These are phyloP conservation scores for Archips crataeganus DNA, from an alignment of 2,888 invertebrate genomes.

Conservation along the genomic window DNA sequence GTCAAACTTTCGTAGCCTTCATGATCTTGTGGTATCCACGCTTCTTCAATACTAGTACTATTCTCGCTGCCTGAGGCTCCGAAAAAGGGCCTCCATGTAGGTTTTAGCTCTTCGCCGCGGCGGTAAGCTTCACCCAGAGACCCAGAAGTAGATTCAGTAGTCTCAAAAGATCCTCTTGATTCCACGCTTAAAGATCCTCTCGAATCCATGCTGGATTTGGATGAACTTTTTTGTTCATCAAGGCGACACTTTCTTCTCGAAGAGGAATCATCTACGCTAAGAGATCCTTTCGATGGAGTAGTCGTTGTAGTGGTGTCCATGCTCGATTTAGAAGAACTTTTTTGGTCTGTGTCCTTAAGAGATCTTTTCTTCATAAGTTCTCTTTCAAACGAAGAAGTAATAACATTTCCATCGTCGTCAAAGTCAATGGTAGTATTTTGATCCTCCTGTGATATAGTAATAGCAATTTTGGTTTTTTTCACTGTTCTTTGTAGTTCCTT, in stretches of 20 bases:
- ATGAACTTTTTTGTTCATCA: conserved; percentile 84
- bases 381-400: conserved; percentile 77
- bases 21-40: conserved; percentile 91
- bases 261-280: conserved; percentile 82
- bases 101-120: conserved; percentile 90
- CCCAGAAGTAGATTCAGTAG: conserved; percentile 91
- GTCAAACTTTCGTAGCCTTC: conserved; percentile 87
- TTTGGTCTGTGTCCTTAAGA: conserved; percentile 78
- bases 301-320: conserved; percentile 82
- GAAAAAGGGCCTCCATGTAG: conserved; percentile 93
- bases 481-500: conserved; percentile 81
- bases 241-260: conserved; percentile 76
- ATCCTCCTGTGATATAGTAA: conserved; percentile 84
- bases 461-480: conserved; percentile 83
- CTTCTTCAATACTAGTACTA: conserved; percentile 94
- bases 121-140: conserved; percentile 90
- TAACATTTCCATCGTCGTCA: conserved; percentile 81
- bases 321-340: conserved; percentile 87
- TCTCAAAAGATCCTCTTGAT: conserved; percentile 90
- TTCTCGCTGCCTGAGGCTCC: conserved; percentile 92
- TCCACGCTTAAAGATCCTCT: conserved; percentile 88
- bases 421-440: conserved; percentile 83
- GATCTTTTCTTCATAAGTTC: conserved; percentile 76
- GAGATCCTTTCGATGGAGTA: conserved; percentile 80
- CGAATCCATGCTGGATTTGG: conserved; percentile 88